Evolutionary conservation across 2,797 vertebrate genomes (phyloP).

Genomic region (Alca torda): DNA sequence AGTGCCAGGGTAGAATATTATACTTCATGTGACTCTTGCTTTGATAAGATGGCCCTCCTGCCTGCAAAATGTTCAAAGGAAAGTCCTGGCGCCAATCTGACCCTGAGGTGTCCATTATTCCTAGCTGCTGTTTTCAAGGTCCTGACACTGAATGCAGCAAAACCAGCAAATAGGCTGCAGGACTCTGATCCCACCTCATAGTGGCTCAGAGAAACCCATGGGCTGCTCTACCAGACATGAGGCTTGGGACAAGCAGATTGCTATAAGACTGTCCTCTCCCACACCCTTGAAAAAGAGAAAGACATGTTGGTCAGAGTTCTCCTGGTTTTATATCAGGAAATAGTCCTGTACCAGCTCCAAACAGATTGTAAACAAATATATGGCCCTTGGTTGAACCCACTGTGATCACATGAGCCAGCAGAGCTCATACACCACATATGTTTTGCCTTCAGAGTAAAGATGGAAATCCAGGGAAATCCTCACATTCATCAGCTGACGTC

Average conservation of each 20-base stretch:
- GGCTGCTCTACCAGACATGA: not conserved
- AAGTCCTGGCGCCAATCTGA: not conserved
- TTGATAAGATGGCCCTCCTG: not conserved
- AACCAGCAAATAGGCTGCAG: not conserved
- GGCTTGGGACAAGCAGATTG: not conserved
- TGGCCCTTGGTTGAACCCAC: not conserved
- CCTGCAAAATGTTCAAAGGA: not conserved
- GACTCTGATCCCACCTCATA: not conserved
- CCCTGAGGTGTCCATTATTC: not conserved
- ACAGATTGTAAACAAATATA: not conserved
- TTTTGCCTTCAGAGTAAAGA: not conserved
- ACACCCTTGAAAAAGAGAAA: not conserved
- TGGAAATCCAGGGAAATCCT: not conserved
- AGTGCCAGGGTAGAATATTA: not conserved
- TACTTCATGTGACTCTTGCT: not conserved
- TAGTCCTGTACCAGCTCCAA: not conserved
- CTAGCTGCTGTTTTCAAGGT: not conserved
- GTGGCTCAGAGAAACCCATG: no score
- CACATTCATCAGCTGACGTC: not conserved
- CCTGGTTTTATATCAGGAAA: not conserved
- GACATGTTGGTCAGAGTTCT: not conserved
- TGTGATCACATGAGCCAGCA: not conserved
- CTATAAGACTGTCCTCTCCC: not conserved
- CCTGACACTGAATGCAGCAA: not conserved
- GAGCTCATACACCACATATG: fast-evolving